Base-by-base conservation (phyloP, 2,888 invertebrate genomes). In the Drosophila barbarae region DNA sequence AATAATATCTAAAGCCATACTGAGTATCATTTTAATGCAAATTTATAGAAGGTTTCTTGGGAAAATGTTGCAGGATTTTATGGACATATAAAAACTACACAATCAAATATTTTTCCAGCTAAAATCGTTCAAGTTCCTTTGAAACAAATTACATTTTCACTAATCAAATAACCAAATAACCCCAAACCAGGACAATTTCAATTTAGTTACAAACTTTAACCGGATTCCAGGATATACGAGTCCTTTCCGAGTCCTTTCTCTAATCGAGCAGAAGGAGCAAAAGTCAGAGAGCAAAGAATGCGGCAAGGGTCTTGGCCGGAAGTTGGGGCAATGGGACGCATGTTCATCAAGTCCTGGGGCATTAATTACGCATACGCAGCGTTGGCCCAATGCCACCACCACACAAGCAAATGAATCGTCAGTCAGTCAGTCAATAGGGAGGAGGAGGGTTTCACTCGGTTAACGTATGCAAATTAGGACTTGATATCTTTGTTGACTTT, bases 331-430 rank as follows among this genome's bases (percentile, higher is more conserved):
- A 30, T 10, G 13, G 39, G 32, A 57, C 18, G 30, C 66, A 53
- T 69, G 82, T 82, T 82, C 79, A 77, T 82, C 73, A 61, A 72
- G 57, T 67, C 77, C 74, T 64, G 65, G 70, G 77, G 81, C 78
- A 77, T 81, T 79, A 79, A 79, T 79, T 79, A 84, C 84, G 81
- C 69, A 79, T 79, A 79, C 78, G 75, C 73, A 71, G 65, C 76
- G 58, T 81, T 77, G 70, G 77, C 54, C 76, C 72, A 61, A 49
- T 55, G 49, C 57, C 57, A 23, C 23, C 23, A 38, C 35, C 44
- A 38, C 41, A 56, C 23, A 13, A 26, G 38, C 50, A 63, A 64
- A 66, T 63, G 54, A 61, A 70, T 59, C 39, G 47, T 32, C 23
- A 41, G 52, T 52, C 10, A 47, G 30, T 28, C 12, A 51, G 23